Base-by-base conservation (phyloP, 2,888 invertebrate species). In the Embidobia sp. region DNA sequence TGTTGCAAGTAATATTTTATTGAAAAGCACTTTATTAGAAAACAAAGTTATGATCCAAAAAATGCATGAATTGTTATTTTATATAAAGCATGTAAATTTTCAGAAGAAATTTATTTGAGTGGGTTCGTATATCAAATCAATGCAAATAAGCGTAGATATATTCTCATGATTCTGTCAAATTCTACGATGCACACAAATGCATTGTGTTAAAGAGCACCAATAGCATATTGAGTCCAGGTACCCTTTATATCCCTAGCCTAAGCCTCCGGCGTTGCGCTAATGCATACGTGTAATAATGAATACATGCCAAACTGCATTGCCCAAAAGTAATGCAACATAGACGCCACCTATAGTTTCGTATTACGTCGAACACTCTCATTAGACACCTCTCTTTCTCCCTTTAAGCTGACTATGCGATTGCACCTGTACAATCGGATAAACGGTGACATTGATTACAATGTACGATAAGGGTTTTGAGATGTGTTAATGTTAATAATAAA, bases 231-330 rank as follows among this genome's bases (percentile, higher is more conserved):
- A 22, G 31, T 13, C 26, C 10, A n/a, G 26, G 10, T 8, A 10
- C 35, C 42, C 69, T 59, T 59, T 69, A 69, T 69, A 49, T 69
- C 57, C 57, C 57, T 40, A 59, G 37, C 48, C 42, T 69, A 69
- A 69, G 57, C 69, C 59, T 69, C 22, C 8, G 49, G 69, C 49
- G 42, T 49, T 48, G 69, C 35, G 33, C 49, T 69, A 59, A 59
- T 70, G 59, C 69, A 44, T 42, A 51, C 27, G 31, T 40, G 44
- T 59, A 59, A 70, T 59, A 70, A 70, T 70, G 59, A 70, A 70
- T 70, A 59, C 51, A 61, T 27, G 59, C 42, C 55, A 59, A 59
- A 59, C 51, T 59, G 49, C 26, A 19, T 59, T 35, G 51, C 13
- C 51, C 42, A 70, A 61, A 70, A 61, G 53, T 70, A 70, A 59